Evolutionary conservation across 2,797 vertebrate species (phyloP).

Genomic region (Mallotus villosus): DNA sequence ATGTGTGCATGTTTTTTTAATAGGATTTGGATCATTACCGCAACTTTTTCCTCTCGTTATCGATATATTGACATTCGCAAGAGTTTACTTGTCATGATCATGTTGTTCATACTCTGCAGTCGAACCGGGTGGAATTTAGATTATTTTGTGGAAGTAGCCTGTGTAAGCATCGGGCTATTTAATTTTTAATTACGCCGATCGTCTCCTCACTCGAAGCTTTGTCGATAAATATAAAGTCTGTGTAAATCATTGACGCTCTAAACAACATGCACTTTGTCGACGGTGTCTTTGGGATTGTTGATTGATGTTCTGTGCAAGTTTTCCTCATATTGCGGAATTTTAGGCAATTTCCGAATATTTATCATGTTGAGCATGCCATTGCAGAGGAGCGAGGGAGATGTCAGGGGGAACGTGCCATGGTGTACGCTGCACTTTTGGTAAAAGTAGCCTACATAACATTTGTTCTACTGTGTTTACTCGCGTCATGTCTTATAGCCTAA

Average conservation of each 20-base stretch:
- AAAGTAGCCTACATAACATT: constrained; percentile 13
- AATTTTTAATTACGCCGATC: constrained; percentile 56
- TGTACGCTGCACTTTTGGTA: constrained; percentile 7
- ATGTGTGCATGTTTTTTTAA: constrained; percentile 55
- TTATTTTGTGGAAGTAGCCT: constrained; percentile 33
- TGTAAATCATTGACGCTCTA: constrained; percentile 24
- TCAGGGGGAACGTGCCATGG: constrained; percentile 34
- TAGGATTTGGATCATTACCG: constrained; percentile 38
- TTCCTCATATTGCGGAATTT: constrained; percentile 48
- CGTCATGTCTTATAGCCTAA: constrained; percentile 20
- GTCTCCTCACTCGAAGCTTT: constrained; percentile 35
- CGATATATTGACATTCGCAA: constrained; percentile 49
- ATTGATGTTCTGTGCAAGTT: constrained; percentile 49
- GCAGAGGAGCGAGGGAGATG: constrained; percentile 34
- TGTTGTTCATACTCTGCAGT: constrained; percentile 39
- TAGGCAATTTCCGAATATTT: constrained; percentile 53
- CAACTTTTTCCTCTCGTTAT: constrained; percentile 13
- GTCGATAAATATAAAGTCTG: constrained; percentile 51
- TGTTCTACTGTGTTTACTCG: constrained; percentile 13
- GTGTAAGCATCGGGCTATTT: constrained; percentile 57
- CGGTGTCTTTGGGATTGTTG: constrained; percentile 35
- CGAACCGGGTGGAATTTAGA: constrained; percentile 48
- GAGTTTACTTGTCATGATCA: constrained; percentile 30
- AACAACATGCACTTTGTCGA: constrained; percentile 50
- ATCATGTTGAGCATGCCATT: constrained; percentile 44